Evolutionary conservation across 2,888 invertebrate species (phyloP).

Genomic region (Stenoptilia bipunctidactyla): DNA sequence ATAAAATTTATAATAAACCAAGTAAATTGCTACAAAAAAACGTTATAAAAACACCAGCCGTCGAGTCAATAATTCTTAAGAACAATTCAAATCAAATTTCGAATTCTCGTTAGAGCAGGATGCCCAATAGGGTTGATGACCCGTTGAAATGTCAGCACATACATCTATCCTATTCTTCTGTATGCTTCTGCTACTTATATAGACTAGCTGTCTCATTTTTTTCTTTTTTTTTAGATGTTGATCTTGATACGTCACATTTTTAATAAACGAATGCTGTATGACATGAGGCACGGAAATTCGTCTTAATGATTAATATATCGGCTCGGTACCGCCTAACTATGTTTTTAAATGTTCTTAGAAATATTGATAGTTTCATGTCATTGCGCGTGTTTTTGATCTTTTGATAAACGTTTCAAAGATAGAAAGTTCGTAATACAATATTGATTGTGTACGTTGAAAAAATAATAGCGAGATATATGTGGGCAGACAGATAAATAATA

Average conservation of each 20-base stretch:
- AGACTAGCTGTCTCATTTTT: constrained; percentile 23
- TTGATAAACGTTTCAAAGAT: constrained; percentile 57
- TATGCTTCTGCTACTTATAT: constrained; percentile 20
- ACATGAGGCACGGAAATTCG: constrained; percentile 68
- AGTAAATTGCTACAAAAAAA: constrained; percentile 35
- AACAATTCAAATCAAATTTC: constrained; percentile 70
- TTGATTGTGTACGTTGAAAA: constrained; percentile 37
- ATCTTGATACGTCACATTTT: constrained; percentile 72
- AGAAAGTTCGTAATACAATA: constrained; percentile 58
- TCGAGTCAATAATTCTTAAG: constrained; percentile 60
- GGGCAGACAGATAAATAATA: background rate
- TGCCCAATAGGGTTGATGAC: constrained; percentile 67
- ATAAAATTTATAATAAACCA: constrained; percentile 48
- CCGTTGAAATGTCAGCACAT: constrained; percentile 68
- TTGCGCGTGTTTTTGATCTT: constrained; percentile 60
- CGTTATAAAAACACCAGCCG: constrained; percentile 20
- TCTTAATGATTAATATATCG: constrained; percentile 69
- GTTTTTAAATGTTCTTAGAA: constrained; percentile 68
- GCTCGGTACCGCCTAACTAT: constrained; percentile 54
- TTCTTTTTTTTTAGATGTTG: constrained; percentile 58
- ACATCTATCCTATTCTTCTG: constrained; percentile 43
- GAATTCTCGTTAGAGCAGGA: constrained; percentile 70
- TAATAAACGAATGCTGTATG: constrained; percentile 70
- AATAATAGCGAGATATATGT: constrained; percentile 35
- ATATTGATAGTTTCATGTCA: constrained; percentile 71